phyloP scores from a whole-genome alignment of 2,888 invertebrate species.

The Drosophila infuscata region DNA sequence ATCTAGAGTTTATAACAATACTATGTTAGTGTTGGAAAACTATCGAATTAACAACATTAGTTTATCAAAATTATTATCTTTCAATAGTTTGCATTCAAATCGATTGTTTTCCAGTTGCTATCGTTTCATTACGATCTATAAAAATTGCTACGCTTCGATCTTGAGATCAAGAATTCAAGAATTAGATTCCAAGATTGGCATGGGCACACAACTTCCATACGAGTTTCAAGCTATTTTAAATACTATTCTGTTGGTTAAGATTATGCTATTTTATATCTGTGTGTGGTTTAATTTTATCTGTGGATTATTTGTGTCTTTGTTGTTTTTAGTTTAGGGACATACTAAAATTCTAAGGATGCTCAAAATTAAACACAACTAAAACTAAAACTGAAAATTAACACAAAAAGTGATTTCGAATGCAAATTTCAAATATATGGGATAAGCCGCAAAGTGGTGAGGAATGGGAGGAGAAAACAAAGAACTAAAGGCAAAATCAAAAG shows the following conservation, averaged over 20 bases:
- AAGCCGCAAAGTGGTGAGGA: background rate
- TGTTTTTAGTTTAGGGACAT: constrained; percentile 49
- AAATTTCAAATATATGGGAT: constrained; percentile 19
- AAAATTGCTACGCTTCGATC: constrained; percentile 6
- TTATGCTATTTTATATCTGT: background rate
- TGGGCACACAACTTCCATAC: background rate
- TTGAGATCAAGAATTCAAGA: constrained; percentile 5
- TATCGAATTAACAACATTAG: background rate
- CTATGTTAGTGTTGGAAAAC: constrained; percentile 3
- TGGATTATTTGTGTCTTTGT: constrained; percentile 13
- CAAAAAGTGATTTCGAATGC: constrained; percentile 30
- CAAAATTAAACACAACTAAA: constrained; percentile 58
- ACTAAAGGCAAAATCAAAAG: constrained; percentile 43
- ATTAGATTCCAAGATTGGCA: constrained; percentile 5
- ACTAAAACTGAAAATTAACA: constrained; percentile 49
- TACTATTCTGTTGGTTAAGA: background rate
- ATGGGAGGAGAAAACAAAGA: constrained; percentile 1
- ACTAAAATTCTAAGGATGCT: constrained; percentile 55
- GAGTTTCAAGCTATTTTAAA: constrained; percentile 4
- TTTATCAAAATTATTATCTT: background rate
- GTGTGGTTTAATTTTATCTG: background rate
- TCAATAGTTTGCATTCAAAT: background rate
- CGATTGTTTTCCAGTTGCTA: constrained; percentile 10
- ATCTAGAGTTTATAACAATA: constrained; percentile 4
- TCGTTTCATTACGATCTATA: background rate